Percentiles rank a stretch among this genome's conserved stretches.
These are phyloP conservation scores for Noctua janthe DNA, from an alignment of 2,888 invertebrate genomes.

Conservation along the genomic window DNA sequence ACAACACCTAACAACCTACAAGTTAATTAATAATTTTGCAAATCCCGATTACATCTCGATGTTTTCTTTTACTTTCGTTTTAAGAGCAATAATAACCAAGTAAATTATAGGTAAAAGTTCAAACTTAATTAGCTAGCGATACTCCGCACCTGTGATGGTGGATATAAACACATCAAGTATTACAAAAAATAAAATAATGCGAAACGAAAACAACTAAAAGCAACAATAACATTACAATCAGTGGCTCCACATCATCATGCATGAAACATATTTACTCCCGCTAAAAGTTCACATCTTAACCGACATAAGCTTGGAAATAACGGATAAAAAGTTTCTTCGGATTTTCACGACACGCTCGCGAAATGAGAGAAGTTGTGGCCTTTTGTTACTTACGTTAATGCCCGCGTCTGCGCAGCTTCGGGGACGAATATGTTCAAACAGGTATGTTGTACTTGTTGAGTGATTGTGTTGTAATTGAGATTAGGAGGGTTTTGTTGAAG, in stretches of 20 bases:
- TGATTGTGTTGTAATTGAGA: slow-evolving; percentile 35
- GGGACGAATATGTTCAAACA: slow-evolving; percentile 37
- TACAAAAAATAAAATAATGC: neutral
- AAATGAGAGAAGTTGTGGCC: slow-evolving; percentile 80
- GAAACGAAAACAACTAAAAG: neutral
- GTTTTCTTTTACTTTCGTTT: too few relatives aligned
- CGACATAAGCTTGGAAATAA: slow-evolving; percentile 64
- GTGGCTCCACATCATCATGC: neutral
- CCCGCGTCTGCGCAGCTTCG: slow-evolving; percentile 49
- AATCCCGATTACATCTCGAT: neutral
- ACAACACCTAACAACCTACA: too few relatives aligned
- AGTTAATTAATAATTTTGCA: too few relatives aligned
- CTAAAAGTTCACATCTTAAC: slow-evolving; percentile 37
- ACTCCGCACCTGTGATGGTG: neutral
- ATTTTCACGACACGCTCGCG: slow-evolving; percentile 72
- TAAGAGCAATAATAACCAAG: neutral
- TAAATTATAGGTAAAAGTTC: neutral
- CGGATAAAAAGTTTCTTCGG: slow-evolving; percentile 79
- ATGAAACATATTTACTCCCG: neutral
- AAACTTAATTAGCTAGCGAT: neutral
- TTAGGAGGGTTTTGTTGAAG: slow-evolving; percentile 4
- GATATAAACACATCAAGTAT: neutral
- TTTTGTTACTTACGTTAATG: slow-evolving; percentile 76
- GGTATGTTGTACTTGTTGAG: slow-evolving; percentile 30
- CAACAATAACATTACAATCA: neutral